Percentiles rank a stretch among this genome's conserved stretches.
phyloP scores from a whole-genome alignment of 2,113 vertebrate species.

The Pterocles burchelli region DNA sequence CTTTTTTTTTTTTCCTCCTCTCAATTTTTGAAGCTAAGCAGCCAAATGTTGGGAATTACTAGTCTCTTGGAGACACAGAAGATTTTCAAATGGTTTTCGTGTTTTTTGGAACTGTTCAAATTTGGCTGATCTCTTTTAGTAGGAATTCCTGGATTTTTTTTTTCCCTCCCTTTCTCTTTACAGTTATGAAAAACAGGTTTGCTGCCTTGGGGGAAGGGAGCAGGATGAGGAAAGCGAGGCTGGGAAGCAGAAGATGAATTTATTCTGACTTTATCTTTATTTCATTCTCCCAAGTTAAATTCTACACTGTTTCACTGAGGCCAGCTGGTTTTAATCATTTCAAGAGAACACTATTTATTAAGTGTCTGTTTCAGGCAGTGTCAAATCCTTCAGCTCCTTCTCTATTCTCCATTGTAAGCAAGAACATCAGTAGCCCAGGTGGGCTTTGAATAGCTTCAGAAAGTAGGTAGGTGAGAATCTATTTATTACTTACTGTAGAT shows the following conservation, averaged over 20 bases:
- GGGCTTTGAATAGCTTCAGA: slow-evolving; percentile 65
- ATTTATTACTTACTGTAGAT: slow-evolving; percentile 64
- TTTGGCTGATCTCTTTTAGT: slow-evolving; percentile 37
- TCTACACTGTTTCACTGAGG: background rate
- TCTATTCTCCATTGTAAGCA: slow-evolving; percentile 60
- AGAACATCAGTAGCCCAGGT: slow-evolving; percentile 70
- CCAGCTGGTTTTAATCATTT: slow-evolving; percentile 71
- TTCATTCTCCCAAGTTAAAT: slow-evolving; percentile 56
- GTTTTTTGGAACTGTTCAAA: slow-evolving; percentile 31
- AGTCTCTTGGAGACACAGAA: slow-evolving; percentile 11
- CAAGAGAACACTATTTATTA: slow-evolving; percentile 68
- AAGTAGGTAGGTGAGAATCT: slow-evolving; percentile 67
- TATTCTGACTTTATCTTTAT: slow-evolving; percentile 67
- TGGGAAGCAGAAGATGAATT: slow-evolving; percentile 52
- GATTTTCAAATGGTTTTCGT: slow-evolving; percentile 49
- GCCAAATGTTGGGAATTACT: slow-evolving; percentile 29
- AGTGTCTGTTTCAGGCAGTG: slow-evolving; percentile 66
- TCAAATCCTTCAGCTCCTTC: slow-evolving; percentile 72
- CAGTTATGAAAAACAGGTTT: slow-evolving; percentile 68
- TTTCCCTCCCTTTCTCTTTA: background rate
- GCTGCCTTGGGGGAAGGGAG: slow-evolving; percentile 46
- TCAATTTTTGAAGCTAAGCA: background rate
- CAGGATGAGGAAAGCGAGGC: background rate
- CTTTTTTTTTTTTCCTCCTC: background rate
- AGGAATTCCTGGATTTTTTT: slow-evolving; percentile 37